Conservation (phyloP, 2,888 invertebrate species). For the Caradrina clavipalpis region DNA sequence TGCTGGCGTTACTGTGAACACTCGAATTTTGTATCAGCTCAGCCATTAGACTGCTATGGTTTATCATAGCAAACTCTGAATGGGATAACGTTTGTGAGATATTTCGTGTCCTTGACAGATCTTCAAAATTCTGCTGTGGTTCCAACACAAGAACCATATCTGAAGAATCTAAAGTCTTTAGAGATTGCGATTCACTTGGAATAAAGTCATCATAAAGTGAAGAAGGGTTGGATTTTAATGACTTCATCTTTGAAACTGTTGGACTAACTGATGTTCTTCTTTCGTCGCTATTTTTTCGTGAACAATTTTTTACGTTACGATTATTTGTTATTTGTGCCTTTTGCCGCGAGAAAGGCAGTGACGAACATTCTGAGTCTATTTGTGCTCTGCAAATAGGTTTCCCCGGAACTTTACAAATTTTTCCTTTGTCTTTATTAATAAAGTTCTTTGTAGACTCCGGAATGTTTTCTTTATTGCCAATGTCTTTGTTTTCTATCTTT, state of each 20-base stretch:
- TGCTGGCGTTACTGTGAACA: conserved; percentile 53
- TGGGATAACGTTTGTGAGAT: background rate
- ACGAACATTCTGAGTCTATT: conserved; percentile 67
- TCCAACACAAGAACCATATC: conserved; percentile 69
- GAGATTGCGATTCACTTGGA: conserved; percentile 30
- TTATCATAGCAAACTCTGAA: conserved; percentile 32
- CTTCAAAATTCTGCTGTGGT: conserved; percentile 48
- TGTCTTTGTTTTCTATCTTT: conserved; percentile 64
- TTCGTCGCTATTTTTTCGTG: conserved; percentile 60
- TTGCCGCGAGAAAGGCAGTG: conserved; percentile 64
- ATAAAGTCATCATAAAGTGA: conserved; percentile 39
- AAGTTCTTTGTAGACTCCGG: conserved; percentile 74
- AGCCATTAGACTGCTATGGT: conserved; percentile 58
- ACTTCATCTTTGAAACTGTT: conserved; percentile 62
- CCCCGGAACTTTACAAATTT: conserved; percentile 65
- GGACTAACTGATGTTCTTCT: conserved; percentile 59
- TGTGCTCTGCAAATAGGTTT: conserved; percentile 74
- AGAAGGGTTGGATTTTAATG: conserved; percentile 61
- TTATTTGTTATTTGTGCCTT: conserved; percentile 68
- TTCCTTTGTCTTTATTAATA: conserved; percentile 61
- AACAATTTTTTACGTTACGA: conserved; percentile 68
- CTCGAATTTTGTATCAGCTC: conserved; percentile 62
- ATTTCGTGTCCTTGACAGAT: conserved; percentile 14
- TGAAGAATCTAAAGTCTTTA: conserved; percentile 52
- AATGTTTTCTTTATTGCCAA: conserved; percentile 80